Evolutionary conservation across 2,113 vertebrate species (phyloP), one percentile per base, ranked within the genome.

Genomic region (Aphelocoma coerulescens): DNA sequence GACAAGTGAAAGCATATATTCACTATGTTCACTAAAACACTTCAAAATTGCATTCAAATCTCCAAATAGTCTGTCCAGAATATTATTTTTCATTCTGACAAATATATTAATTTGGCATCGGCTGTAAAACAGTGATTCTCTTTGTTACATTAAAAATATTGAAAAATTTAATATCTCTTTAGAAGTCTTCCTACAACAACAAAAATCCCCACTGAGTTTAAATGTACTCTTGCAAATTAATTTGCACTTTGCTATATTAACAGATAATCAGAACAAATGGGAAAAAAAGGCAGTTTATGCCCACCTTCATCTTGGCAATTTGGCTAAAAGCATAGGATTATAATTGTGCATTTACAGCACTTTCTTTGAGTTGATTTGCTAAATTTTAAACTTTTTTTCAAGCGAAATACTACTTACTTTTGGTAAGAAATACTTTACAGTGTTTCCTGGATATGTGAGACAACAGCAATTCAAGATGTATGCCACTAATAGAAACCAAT

Each of bases 191-290:
- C 63, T 59, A 54, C 5, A 69, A 84, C 52, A 74, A 52, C 14
- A 86, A 93, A 91, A 91, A 37, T 62, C n/a, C 33, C 18, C 30
- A 76, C 14, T 63, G 33, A 61, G 11, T 94, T 96, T 96, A 85
- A 96, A 97, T 91, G 84, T 69, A 79, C 30, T 39, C 20, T 89
- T 84, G 58, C 27, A 95, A 95, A 97, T 97, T 88, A 85, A 95
- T 96, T 93, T 97, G 66, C 69, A 85, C 61, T 96, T 97, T 88
- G 65, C 54, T 66, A 28, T 95, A 94, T 95, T 97, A 95, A 95
- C 61, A 93, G 46, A 88, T 78, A 95, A 87, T 78, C 37, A 91
- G 69, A 92, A 95, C 55, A 97, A 97, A 97, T 87, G 17, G 91
- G 85, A 54, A 94, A 88, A 65, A 58, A 93, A n/a, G 16, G 32